phyloP scores from a whole-genome alignment of 2,113 vertebrate genomes.

The Todiramphus saurophagus region DNA sequence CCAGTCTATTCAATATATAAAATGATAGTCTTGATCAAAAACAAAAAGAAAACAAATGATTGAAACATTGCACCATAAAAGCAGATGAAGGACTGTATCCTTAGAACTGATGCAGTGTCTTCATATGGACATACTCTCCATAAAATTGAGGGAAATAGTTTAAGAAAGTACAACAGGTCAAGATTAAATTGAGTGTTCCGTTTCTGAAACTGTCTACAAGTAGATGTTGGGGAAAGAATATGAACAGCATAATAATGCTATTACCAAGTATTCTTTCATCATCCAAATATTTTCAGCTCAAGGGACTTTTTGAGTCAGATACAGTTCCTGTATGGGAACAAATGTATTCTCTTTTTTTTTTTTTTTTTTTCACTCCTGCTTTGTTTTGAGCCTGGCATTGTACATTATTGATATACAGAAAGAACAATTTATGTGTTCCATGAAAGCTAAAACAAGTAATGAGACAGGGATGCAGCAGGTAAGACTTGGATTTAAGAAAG shows the following conservation, averaged over 20 bases:
- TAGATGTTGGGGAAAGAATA: neutral
- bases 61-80: neutral
- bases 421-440: neutral
- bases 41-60: neutral
- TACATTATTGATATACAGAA: neutral
- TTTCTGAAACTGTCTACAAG: neutral
- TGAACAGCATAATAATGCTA: neutral
- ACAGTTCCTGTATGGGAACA: neutral
- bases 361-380: rapidly evolving
- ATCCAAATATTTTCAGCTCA: neutral
- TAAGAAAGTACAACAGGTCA: neutral
- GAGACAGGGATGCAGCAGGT: neutral
- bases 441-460: neutral
- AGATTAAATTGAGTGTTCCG: neutral
- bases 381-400: neutral
- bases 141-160: neutral
- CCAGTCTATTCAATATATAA: neutral
- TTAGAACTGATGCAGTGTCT: neutral
- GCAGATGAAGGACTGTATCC: neutral
- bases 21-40: neutral
- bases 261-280: neutral
- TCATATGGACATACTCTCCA: rapidly evolving
- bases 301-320: neutral
- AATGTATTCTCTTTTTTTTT: rapidly evolving
- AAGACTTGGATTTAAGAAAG: neutral